Base-by-base conservation (phyloP, 2,797 vertebrate species). In the Salmo trutta region DNA sequence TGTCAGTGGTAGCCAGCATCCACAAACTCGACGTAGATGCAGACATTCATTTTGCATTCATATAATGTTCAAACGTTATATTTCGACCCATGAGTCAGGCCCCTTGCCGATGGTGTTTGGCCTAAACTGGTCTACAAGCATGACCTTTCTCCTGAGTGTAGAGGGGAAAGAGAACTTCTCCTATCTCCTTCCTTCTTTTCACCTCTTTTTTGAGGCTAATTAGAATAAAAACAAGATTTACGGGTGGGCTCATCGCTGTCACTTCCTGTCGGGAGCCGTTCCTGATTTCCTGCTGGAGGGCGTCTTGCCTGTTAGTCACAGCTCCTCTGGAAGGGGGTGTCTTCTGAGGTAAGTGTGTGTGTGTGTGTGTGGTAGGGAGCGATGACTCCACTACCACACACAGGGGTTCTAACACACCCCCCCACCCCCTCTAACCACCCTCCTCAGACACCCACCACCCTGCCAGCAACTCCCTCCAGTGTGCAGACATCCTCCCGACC, bases 141-240 rank as follows among this genome's bases (percentile, higher is more conserved):
- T n/a, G 56, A 59, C 56, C n/a, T n/a, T 21, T 59, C 56, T 19
- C 56, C 41, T 12, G 41, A 47, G 10, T 47, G 41, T 47, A 47
- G 41, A 47, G 41, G 41, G 41, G 10, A 47, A 47, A 47, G 2
- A 12, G 3, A 12, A 12, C 29, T 77, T 47, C 47, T 68, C 33
- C 10, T 66, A 54, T 73, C 76, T 65, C 21, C 27, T 66, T 15
- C 53, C 51, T 72, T 71, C 62, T 51, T 75, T 74, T 79, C 33
- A 52, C 66, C 4, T 65, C 41, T 59, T 81, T 82, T 87, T 84
- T 86, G 84, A 86, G 82, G 81, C 84, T 88, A 86, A 86, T 84
- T 88, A 86, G 78, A 86, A 78, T 5, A 77, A 82, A 88, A 86
- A 84, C 79, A 81, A 77, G 81, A 83, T 88, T 88, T 88, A 79